Conservation (phyloP, 2,888 invertebrate species). For the Leucoptera coffeella region DNA sequence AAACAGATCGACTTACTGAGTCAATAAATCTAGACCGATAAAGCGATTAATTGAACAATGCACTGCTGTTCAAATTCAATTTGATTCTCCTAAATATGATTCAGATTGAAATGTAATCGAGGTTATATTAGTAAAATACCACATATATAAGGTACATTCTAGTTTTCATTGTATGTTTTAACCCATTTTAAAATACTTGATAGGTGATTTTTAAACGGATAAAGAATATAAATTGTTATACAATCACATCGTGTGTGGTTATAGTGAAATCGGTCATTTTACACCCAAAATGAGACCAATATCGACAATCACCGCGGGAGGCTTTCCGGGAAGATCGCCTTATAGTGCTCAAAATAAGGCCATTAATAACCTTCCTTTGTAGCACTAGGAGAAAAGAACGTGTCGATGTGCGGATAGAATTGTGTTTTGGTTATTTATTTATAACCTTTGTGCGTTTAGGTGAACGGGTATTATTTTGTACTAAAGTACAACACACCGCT, state of each 20-base stretch:
- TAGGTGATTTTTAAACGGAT: too few species aligned
- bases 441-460: neutral
- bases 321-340: constrained; percentile 19
- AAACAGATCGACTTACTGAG: constrained; percentile 49
- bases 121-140: too few species aligned
- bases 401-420: constrained; percentile 9
- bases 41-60: constrained; percentile 49
- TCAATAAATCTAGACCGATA: constrained; percentile 43
- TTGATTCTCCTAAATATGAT: too few species aligned
- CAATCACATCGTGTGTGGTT: constrained; percentile 10
- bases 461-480: too few species aligned
- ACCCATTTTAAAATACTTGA: too few species aligned
- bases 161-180: too few species aligned
- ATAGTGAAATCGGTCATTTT: constrained; percentile 2
- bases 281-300: constrained; percentile 4
- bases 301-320: constrained; percentile 16
- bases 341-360: constrained; percentile 12
- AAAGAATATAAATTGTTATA: too few species aligned
- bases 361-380: constrained; percentile 32
- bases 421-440: neutral
- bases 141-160: too few species aligned
- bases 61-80: too few species aligned
- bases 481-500: too few species aligned
- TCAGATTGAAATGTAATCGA: too few species aligned
- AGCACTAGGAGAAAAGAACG: constrained; percentile 20